These are phyloP conservation scores for Bovichtus variegatus DNA, from an alignment of 2,797 vertebrate genomes.

Conservation along the genomic window DNA sequence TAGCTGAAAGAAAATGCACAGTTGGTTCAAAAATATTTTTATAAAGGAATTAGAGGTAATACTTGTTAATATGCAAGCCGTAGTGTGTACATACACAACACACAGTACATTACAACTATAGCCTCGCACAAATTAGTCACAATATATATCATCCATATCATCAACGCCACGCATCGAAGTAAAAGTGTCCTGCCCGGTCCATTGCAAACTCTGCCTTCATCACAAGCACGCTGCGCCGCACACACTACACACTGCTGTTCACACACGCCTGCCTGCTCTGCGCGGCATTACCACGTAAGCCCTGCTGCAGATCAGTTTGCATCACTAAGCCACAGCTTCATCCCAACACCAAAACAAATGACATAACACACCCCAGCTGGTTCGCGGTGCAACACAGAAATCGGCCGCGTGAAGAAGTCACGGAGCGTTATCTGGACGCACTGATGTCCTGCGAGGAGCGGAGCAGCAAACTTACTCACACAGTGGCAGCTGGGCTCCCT, in stretches of 20 bases:
- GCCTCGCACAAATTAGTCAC: background rate
- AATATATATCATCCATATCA: background rate
- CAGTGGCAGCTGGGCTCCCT: conserved; percentile 49
- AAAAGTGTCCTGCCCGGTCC: conserved; percentile 8
- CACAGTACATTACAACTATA: background rate
- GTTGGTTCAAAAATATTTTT: conserved; percentile 4
- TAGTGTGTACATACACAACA: background rate
- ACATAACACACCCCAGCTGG: conserved; percentile 74
- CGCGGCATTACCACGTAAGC: conserved; percentile 31
- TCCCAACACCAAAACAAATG: conserved; percentile 76
- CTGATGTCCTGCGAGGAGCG: conserved; percentile 39
- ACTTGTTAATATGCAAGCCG: background rate
- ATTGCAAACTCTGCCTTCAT: conserved; percentile 23
- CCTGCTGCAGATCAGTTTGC: conserved; percentile 61
- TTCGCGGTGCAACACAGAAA: conserved; percentile 33
- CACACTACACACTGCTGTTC: conserved; percentile 20
- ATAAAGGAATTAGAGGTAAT: background rate
- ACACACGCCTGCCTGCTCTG: conserved; percentile 57
- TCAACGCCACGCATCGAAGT: conserved; percentile 19
- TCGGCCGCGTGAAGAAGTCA: conserved; percentile 32
- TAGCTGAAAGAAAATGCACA: conserved; percentile 8
- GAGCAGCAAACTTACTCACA: conserved; percentile 70
- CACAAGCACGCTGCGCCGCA: conserved; percentile 26
- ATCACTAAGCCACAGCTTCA: conserved; percentile 68
- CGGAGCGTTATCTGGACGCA: conserved; percentile 13